phyloP scores from a whole-genome alignment of 2,113 vertebrate genomes.

The Podarcis muralis region DNA sequence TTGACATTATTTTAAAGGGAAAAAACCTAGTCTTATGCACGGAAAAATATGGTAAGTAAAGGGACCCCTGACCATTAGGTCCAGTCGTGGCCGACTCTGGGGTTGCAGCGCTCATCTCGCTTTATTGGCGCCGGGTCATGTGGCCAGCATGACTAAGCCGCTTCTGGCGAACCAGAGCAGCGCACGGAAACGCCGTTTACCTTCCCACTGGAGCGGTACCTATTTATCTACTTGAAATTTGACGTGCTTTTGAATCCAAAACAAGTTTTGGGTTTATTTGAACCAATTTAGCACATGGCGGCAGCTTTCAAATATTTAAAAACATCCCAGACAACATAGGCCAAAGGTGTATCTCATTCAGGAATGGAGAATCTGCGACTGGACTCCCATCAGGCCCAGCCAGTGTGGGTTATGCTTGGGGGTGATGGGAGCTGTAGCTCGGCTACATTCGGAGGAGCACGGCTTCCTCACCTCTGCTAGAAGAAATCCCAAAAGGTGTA shows the following conservation, averaged over 20 bases:
- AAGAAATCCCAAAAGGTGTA: not conserved
- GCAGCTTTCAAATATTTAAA: not conserved
- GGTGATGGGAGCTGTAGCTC: not conserved
- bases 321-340: not conserved
- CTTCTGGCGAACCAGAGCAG: too few relatives aligned
- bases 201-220: too few relatives aligned
- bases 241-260: not conserved
- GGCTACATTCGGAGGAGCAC: not conserved
- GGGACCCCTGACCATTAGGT: too few relatives aligned
- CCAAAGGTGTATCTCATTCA: not conserved
- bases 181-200: too few relatives aligned
- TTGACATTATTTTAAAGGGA: too few relatives aligned
- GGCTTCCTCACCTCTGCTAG: not conserved
- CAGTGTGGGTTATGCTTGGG: not conserved
- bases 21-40: too few relatives aligned
- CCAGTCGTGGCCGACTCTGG: too few relatives aligned
- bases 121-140: too few relatives aligned
- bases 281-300: not conserved
- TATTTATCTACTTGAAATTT: too few relatives aligned
- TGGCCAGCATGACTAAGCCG: too few relatives aligned
- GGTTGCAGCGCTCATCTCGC: too few relatives aligned
- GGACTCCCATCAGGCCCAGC: not conserved
- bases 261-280: conserved; percentile 30
- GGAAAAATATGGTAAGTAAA: too few relatives aligned
- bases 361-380: not conserved